Percentiles rank a stretch among this genome's conserved stretches.
These are phyloP conservation scores for Plebejus anna DNA, from an alignment of 2,888 invertebrate genomes.

Conservation along the genomic window DNA sequence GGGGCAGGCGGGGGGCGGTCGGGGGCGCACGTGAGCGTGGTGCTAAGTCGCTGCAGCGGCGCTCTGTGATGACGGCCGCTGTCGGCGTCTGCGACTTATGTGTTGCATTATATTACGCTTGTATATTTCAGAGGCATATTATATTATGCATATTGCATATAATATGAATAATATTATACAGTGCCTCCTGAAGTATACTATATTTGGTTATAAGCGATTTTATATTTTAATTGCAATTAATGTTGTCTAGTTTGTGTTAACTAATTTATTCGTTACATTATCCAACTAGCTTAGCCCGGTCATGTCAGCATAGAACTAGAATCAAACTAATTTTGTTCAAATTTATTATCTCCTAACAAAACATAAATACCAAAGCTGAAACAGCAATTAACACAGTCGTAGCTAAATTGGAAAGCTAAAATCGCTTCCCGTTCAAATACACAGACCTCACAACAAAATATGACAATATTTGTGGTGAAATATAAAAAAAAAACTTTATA, in stretches of 20 bases:
- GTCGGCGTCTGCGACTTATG: conserved; percentile 9
- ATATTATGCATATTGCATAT: background rate
- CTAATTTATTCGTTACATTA: background rate
- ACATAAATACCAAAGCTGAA: background rate
- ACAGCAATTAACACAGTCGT: background rate
- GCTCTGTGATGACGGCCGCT: conserved; percentile 2
- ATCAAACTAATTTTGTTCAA: background rate
- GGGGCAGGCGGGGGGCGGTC: background rate
- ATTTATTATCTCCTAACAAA: background rate
- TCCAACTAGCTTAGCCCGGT: background rate
- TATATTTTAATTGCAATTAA: background rate
- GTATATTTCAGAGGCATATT: background rate
- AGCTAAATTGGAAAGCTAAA: conserved; percentile 34
- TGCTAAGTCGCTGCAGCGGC: background rate
- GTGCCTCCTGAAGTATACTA: background rate
- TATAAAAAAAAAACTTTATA: conserved; percentile 29
- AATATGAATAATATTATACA: background rate
- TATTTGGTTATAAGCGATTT: background rate
- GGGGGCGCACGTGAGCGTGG: conserved; percentile 10
- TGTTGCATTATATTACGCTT: background rate
- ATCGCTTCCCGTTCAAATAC: conserved; percentile 21
- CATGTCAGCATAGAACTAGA: background rate
- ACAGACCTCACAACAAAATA: conserved; percentile 12
- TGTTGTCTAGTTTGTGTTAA: too few relatives aligned
- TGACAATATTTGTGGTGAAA: conserved; percentile 25